Percentiles rank a stretch among this genome's conserved stretches.
phyloP scores from a whole-genome alignment of 2,888 invertebrate species.

The Diadegma fenestrale region DNA sequence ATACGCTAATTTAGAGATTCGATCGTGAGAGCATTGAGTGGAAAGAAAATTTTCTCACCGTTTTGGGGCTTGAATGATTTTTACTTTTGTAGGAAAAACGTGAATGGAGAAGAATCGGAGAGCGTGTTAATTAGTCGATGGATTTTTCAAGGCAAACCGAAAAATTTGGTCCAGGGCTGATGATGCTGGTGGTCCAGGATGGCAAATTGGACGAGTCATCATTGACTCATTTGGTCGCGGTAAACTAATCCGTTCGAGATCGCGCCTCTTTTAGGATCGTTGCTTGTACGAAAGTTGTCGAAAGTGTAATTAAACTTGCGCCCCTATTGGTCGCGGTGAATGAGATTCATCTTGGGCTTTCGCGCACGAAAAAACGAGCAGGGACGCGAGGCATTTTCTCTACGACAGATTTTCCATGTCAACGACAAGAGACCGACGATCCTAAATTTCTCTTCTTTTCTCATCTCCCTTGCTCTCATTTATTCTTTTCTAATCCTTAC shows the following conservation, averaged over 20 bases:
- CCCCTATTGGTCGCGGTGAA: conserved; percentile 25
- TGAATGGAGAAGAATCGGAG: not conserved
- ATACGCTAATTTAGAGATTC: not conserved
- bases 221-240: conserved; percentile 83
- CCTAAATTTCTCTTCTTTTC: conserved; percentile 29
- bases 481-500: conserved; percentile 77
- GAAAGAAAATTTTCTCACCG: conserved; percentile 6
- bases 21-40: not conserved
- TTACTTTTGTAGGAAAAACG: conserved; percentile 3
- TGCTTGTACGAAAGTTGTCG: conserved; percentile 81
- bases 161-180: conserved; percentile 47
- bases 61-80: not conserved
- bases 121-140: conserved; percentile 79
- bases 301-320: conserved; percentile 82
- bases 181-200: conserved; percentile 77
- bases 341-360: conserved; percentile 9
- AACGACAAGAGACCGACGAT: conserved; percentile 41
- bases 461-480: conserved; percentile 11
- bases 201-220: conserved; percentile 80
- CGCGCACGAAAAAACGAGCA: not conserved
- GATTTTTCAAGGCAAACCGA: conserved; percentile 71
- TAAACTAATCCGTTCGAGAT: conserved; percentile 79
- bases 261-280: not conserved
- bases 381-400: conserved; percentile 13
- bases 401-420: conserved; percentile 53